Evolutionary conservation across 1,140 invertebrate genomes (phyloP), one percentile per base, ranked within the genome.

Genomic region (Alviniconcha marisindica): DNA sequence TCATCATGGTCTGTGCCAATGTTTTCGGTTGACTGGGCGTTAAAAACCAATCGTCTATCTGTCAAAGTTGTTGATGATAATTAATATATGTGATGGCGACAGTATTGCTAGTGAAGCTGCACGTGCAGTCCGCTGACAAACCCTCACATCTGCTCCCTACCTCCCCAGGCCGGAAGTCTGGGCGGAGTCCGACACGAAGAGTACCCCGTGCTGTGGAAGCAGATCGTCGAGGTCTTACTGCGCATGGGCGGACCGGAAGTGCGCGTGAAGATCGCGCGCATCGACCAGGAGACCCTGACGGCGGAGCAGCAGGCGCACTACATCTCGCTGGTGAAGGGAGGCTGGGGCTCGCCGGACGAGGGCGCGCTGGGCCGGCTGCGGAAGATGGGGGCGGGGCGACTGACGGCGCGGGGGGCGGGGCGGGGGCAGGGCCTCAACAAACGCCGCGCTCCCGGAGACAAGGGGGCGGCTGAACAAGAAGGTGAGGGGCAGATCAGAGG

Each of bases 241-340:
- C 86, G 89, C 4, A 85, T 89, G 28, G 88, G 89, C 7, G 90
- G 89, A 54, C 88, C 89, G 56, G 85, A 87, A 81, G 88, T 87
- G 66, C 86, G 84, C 78, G 77, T 88, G 7, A 87, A 87, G 69
- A 84, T 90, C 21, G 73, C 88, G 42, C 73, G 87, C 44, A 90
- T 90, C 24, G 87, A 89, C 66, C 66, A 85, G 74, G 90, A 90
- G 77, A 81, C 83, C 42, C 84, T 91, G 36, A 84, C 85, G 12
- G 77, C 83, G 10, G 90, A 91, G 28, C 77, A 86, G 82, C 88
- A 89, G 77, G 81, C 85, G 12, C 87, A 90, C 42, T 90, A 89
- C 73, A 88, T 89, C 24, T 78, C 80, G 33, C 71, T 77, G 48
- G 63, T 90, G 21, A 86, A 86, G 48, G 83, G 81, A 2, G 38